Evolutionary conservation across 2,888 invertebrate species (phyloP).

Genomic region (Meganola albula): DNA sequence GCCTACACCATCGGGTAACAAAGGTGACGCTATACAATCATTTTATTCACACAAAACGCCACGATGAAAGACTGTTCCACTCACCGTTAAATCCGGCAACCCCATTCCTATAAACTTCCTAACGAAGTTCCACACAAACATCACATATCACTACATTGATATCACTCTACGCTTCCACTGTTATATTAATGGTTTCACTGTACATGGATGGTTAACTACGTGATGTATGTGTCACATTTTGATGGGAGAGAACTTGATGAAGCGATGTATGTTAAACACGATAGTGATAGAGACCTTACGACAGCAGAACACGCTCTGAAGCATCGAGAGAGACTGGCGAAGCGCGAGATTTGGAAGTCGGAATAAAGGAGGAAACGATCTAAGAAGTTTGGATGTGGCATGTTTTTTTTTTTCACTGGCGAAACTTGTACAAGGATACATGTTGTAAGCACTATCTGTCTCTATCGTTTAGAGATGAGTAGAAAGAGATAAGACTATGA

Average conservation of each 20-base stretch:
- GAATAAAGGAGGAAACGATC: constrained; percentile 16
- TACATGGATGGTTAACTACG: constrained; percentile 21
- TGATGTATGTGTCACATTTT: constrained; percentile 22
- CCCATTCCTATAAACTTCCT: constrained; percentile 62
- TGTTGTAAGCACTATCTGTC: no score
- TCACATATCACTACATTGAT: constrained; percentile 32
- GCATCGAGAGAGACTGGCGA: constrained; percentile 59
- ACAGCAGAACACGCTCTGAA: constrained; percentile 70
- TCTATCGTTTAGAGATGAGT: no score
- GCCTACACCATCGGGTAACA: no score
- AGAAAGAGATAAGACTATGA: no score
- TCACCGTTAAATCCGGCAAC: constrained; percentile 68
- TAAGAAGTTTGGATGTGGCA: constrained; percentile 37
- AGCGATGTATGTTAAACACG: constrained; percentile 21
- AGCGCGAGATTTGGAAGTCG: no score
- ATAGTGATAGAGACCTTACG: constrained; percentile 53
- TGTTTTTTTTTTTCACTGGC: no score
- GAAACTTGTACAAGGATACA: no score
- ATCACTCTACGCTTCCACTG: constrained; percentile 28
- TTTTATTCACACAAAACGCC: no score
- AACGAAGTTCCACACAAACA: constrained; percentile 64
- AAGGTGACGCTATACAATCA: no score
- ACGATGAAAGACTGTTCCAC: no score
- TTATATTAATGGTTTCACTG: no score
- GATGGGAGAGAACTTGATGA: constrained; percentile 11